These are phyloP conservation scores for Podiceps cristatus DNA, from an alignment of 2,113 vertebrate genomes.

Conservation along the genomic window DNA sequence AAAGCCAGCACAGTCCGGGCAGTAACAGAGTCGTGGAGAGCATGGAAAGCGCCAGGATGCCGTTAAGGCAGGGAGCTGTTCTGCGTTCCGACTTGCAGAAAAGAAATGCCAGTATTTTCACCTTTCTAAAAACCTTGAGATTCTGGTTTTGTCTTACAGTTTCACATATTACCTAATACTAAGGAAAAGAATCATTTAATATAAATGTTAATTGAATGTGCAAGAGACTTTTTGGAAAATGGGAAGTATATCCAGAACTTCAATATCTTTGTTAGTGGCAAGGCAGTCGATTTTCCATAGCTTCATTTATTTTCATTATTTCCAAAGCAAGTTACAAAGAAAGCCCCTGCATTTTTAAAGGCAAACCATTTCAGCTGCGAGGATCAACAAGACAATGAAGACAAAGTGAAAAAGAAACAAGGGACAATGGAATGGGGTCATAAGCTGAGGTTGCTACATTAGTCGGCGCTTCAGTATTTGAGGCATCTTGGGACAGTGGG, in stretches of 20 bases:
- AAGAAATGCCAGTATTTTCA: neutral
- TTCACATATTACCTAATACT: neutral
- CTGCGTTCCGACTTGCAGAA: neutral
- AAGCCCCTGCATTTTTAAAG: neutral
- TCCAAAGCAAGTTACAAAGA: neutral
- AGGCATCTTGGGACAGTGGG: neutral
- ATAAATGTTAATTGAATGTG: neutral
- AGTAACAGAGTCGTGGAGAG: neutral
- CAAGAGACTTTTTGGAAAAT: neutral
- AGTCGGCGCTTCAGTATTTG: neutral
- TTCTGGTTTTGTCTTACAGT: neutral
- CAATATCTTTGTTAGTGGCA: neutral
- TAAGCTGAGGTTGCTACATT: neutral
- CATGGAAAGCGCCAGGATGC: neutral
- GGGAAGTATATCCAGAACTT: neutral
- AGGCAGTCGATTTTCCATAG: neutral
- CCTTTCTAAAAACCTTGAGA: neutral
- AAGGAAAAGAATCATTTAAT: neutral
- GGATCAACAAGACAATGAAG: neutral
- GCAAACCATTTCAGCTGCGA: neutral
- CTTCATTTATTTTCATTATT: neutral
- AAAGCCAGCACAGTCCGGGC: neutral
- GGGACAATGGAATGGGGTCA: neutral
- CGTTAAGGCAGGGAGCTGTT: neutral
- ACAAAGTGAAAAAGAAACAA: neutral